Conservation (phyloP, 2,888 invertebrate genomes). For the Bedellia somnulentella region DNA sequence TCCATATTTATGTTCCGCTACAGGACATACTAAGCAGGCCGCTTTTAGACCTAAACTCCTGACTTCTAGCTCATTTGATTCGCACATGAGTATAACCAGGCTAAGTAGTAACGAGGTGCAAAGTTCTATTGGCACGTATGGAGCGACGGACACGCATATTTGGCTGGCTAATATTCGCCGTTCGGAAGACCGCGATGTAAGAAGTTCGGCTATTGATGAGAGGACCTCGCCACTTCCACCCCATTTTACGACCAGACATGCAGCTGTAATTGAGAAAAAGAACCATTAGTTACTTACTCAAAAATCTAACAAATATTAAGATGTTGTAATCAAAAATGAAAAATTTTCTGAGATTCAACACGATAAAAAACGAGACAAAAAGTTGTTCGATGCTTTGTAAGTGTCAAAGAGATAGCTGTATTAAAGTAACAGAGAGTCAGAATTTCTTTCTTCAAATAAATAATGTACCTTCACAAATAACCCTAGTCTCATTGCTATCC, state of each 20-base stretch:
- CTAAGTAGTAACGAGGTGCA: conserved; percentile 49
- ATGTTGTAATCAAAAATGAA: too few relatives aligned
- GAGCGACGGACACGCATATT: conserved; percentile 43
- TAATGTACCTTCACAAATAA: conserved; percentile 37
- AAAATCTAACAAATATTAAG: too few relatives aligned
- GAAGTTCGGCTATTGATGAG: conserved; percentile 39
- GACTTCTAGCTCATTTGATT: conserved; percentile 41
- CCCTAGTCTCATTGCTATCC: conserved; percentile 28
- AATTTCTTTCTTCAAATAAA: too few relatives aligned
- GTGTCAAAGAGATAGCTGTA: too few relatives aligned
- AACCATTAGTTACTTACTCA: too few relatives aligned
- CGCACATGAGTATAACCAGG: conserved; percentile 47
- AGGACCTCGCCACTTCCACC: conserved; percentile 47
- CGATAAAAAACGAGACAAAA: too few relatives aligned
- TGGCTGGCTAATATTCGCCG: conserved; percentile 40
- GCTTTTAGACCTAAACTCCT: conserved; percentile 36
- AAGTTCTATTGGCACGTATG: conserved; percentile 44
- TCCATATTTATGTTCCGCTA: conserved; percentile 41
- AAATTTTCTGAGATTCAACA: too few relatives aligned
- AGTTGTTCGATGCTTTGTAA: too few relatives aligned
- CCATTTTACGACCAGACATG: conserved; percentile 48
- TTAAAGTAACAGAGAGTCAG: too few relatives aligned
- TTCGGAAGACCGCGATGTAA: conserved; percentile 36
- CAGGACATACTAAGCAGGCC: conserved; percentile 40
- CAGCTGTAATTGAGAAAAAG: conserved; percentile 33